Percentiles rank a stretch among this genome's conserved stretches.
phyloP scores from a whole-genome alignment of 2,888 invertebrate species.

The Pelosia muscerda region DNA sequence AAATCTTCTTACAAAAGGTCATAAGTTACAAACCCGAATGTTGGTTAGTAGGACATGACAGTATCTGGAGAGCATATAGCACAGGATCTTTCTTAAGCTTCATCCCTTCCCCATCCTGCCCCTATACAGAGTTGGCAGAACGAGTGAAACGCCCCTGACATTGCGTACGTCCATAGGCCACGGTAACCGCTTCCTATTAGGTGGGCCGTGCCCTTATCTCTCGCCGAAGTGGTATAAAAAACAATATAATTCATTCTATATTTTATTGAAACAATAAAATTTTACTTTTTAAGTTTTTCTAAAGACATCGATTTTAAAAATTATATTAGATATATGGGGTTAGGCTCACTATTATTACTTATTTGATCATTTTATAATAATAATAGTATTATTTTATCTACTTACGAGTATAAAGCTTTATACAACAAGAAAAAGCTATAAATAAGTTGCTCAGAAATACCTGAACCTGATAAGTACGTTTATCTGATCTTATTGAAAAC shows the following conservation, averaged over 20 bases:
- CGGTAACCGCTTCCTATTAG: no score
- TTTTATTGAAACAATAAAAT: background rate
- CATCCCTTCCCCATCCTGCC: no score
- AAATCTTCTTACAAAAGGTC: background rate
- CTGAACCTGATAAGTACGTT: constrained; percentile 13
- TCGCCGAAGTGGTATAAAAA: no score
- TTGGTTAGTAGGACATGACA: no score
- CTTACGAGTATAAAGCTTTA: background rate
- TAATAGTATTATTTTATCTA: background rate
- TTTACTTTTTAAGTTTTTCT: constrained; percentile 1
- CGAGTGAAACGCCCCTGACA: no score
- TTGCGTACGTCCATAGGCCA: no score
- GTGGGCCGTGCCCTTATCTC: no score
- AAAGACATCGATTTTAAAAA: background rate
- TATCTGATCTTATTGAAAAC: constrained; percentile 20
- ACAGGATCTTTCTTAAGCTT: no score
- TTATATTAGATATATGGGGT: no score
- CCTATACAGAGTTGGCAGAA: no score
- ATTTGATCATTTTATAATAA: background rate
- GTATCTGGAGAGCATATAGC: no score
- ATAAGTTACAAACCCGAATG: background rate
- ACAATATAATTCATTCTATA: background rate
- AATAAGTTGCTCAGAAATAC: constrained; percentile 13
- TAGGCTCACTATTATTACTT: no score
- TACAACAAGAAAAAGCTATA: background rate